Conservation (phyloP, 2,888 invertebrate species). For the Bruchidius siliquastri region DNA sequence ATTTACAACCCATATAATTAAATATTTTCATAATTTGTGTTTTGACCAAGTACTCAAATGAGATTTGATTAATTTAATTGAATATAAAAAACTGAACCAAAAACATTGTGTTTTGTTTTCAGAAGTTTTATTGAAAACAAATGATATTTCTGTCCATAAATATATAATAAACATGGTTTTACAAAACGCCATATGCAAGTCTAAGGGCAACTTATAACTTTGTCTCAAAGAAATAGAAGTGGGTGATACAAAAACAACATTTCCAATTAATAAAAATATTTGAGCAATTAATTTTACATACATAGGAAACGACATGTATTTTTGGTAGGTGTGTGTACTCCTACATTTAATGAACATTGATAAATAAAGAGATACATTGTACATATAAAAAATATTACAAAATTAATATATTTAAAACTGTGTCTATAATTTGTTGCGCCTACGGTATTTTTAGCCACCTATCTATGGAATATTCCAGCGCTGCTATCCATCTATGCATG, state of each 20-base stretch:
- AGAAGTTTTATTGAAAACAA: background rate
- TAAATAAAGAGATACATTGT: conserved; percentile 3
- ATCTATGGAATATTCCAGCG: conserved; percentile 90
- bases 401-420: conserved; percentile 1
- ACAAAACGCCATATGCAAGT: background rate
- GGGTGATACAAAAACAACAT: background rate
- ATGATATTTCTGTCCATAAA: background rate
- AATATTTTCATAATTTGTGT: too few relatives aligned
- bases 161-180: background rate
- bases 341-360: conserved; percentile 3
- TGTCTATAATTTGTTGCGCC: background rate
- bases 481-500: conserved; percentile 81
- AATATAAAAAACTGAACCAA: background rate
- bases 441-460: conserved; percentile 81
- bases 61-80: background rate
- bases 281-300: conserved; percentile 1
- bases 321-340: background rate
- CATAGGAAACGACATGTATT: background rate
- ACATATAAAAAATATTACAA: conserved; percentile 9
- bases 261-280: background rate
- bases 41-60: background rate
- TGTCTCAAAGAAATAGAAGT: background rate
- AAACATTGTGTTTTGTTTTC: background rate
- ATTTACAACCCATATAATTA: too few relatives aligned
- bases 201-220: background rate